Percentiles rank a stretch among this genome's conserved stretches.
These are phyloP conservation scores for Xenus cinereus DNA, from an alignment of 2,113 vertebrate species.

Conservation along the genomic window DNA sequence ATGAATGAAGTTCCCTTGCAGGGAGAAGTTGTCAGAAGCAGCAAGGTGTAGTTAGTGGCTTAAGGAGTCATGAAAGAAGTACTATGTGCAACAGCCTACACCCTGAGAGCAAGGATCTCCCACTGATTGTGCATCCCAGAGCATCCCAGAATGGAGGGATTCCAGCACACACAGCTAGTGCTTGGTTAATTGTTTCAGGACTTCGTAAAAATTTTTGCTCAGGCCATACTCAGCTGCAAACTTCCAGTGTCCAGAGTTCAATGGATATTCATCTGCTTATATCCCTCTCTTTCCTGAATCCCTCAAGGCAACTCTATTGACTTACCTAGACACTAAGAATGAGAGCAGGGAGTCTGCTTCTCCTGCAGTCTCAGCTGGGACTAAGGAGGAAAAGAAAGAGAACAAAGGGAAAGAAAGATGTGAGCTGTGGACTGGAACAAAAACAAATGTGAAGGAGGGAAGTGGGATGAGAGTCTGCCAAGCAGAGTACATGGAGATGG, in stretches of 20 bases:
- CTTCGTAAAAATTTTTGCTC: not conserved
- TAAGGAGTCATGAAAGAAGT: not conserved
- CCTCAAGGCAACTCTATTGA: not conserved
- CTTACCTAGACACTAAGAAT: not conserved
- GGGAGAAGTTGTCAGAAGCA: not conserved
- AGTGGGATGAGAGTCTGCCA: not conserved
- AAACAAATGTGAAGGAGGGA: not conserved
- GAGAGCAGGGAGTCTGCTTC: not conserved
- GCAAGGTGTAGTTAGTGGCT: not conserved
- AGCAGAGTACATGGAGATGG: not conserved
- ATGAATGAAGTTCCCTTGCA: not conserved
- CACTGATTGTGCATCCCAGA: not conserved
- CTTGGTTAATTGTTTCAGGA: not conserved
- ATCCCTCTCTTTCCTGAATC: not conserved
- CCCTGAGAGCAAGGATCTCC: not conserved
- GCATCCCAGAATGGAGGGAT: not conserved
- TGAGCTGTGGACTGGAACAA: not conserved
- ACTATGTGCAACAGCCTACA: not conserved
- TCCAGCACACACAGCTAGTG: not conserved
- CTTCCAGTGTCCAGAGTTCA: not conserved
- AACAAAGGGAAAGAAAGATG: not conserved
- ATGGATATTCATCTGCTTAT: not conserved
- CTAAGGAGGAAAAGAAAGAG: not conserved
- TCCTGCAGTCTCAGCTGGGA: not conserved
- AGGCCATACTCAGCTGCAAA: not conserved